Conservation (phyloP, 2,113 vertebrate species). For the Ictalurus punctatus region DNA sequence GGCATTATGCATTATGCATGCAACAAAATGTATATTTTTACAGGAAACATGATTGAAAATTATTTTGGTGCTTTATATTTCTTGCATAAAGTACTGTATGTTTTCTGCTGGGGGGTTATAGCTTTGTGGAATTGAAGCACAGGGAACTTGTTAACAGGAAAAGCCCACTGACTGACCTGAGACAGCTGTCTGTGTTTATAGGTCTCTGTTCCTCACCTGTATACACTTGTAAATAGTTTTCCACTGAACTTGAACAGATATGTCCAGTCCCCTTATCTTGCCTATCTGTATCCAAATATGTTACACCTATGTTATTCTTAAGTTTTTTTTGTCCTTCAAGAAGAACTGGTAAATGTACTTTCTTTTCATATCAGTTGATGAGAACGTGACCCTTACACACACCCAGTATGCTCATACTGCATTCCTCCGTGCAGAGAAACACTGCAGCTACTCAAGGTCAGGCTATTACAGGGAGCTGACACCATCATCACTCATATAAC, state of each 20-base stretch:
- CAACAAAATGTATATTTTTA: neutral
- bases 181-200: constrained; percentile 62
- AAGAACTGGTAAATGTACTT: constrained; percentile 28
- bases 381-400: constrained; percentile 12
- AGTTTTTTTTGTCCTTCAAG: constrained; percentile 33
- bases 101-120: neutral
- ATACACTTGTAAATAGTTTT: constrained; percentile 66
- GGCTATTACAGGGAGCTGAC: constrained; percentile 43
- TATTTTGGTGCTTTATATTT: constrained; percentile 8
- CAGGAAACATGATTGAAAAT: neutral
- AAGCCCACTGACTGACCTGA: constrained; percentile 39
- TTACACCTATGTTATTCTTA: neutral
- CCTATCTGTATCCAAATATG: neutral
- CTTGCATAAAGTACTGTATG: neutral
- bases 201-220: constrained; percentile 42
- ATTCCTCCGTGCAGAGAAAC: constrained; percentile 12
- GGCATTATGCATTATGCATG: constrained; percentile 19
- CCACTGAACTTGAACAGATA: constrained; percentile 56
- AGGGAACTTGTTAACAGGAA: constrained; percentile 14
- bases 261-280: constrained; percentile 28
- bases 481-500: constrained; percentile 46
- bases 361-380: constrained; percentile 8
- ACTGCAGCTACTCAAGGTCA: constrained; percentile 53
- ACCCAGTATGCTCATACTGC: constrained; percentile 3
- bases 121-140: constrained; percentile 19